These are phyloP conservation scores for Drosophila pseudotalamancana DNA, from an alignment of 2,888 invertebrate genomes.

Conservation along the genomic window DNA sequence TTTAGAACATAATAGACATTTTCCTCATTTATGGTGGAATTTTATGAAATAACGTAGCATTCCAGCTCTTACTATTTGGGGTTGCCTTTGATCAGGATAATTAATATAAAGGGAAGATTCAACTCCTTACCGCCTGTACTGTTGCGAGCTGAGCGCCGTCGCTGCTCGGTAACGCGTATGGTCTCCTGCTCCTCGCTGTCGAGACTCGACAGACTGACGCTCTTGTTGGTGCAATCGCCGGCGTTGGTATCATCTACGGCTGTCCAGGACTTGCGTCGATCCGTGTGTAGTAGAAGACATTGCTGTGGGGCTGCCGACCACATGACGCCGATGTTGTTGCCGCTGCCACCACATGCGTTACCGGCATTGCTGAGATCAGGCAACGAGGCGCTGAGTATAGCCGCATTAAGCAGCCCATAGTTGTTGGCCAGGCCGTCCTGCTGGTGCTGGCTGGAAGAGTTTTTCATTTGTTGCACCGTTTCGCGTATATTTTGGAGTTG, in stretches of 20 bases:
- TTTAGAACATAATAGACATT: too few species aligned
- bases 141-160: conserved; percentile 85
- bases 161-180: conserved; percentile 85
- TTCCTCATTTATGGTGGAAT: too few species aligned
- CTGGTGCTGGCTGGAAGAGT: conserved; percentile 81
- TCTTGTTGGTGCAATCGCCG: conserved; percentile 86
- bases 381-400: conserved; percentile 80
- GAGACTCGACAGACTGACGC: conserved; percentile 90
- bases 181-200: conserved; percentile 94
- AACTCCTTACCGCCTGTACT: conserved; percentile 84
- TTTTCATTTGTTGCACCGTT: conserved; percentile 85
- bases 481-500: conserved; percentile 84
- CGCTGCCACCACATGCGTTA: not conserved
- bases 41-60: too few species aligned
- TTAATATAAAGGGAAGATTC: not conserved
- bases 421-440: conserved; percentile 74
- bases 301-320: conserved; percentile 83
- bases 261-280: conserved; percentile 93
- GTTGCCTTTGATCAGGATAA: not conserved
- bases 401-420: conserved; percentile 77
- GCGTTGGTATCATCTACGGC: conserved; percentile 90
- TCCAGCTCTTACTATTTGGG: too few species aligned
- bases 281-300: conserved; percentile 82
- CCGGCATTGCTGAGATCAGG: conserved; percentile 81
- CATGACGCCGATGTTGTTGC: conserved; percentile 56